Evolutionary conservation across 2,797 vertebrate genomes (phyloP).

Genomic region (Myotis pilosus): DNA sequence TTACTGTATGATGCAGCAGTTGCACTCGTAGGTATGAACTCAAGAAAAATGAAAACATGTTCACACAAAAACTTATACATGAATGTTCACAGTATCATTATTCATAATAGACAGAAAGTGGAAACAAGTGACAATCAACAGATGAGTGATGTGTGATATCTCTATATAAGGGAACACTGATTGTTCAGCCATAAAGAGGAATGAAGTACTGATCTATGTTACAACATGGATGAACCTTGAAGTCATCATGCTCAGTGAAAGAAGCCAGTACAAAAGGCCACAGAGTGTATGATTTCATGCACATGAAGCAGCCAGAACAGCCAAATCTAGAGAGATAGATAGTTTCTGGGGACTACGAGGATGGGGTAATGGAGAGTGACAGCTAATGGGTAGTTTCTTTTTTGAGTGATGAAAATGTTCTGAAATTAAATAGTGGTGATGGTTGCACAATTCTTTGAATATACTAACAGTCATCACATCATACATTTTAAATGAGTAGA

Average conservation of each 20-base stretch:
- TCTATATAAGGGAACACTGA: neutral
- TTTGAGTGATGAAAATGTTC: neutral
- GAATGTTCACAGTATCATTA: neutral
- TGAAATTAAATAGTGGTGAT: neutral
- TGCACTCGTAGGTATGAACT: neutral
- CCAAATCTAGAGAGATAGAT: neutral
- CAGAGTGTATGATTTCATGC: neutral
- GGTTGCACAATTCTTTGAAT: neutral
- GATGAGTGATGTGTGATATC: neutral
- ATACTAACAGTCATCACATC: neutral
- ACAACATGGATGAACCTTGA: neutral
- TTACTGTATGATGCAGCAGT: neutral
- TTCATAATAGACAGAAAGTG: neutral
- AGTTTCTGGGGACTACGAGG: neutral
- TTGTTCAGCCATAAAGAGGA: neutral
- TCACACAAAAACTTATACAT: neutral
- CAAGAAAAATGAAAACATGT: neutral
- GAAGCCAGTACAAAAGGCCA: neutral
- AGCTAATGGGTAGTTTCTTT: neutral
- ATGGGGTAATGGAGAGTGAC: neutral
- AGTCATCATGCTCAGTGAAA: neutral
- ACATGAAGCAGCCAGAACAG: neutral
- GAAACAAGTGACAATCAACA: neutral
- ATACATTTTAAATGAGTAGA: neutral
- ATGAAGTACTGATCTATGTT: neutral